These are phyloP conservation scores for Drosophila sordidula DNA, from an alignment of 2,888 invertebrate species.

Conservation along the genomic window DNA sequence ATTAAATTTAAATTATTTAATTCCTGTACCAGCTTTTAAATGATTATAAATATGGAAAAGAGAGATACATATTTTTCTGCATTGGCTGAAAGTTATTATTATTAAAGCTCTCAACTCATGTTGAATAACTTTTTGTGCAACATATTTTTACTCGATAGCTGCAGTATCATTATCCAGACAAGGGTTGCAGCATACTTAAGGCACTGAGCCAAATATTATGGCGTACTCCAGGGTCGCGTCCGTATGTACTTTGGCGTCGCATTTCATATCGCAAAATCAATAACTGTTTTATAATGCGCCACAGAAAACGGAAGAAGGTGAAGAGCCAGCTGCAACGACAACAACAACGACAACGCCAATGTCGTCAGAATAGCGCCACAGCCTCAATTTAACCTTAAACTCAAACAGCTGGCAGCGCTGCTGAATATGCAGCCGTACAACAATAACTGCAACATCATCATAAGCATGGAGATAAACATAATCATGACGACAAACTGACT, in stretches of 20 bases:
- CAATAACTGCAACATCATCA: constrained; percentile 44
- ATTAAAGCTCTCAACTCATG: neutral
- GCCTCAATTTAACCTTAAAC: constrained; percentile 41
- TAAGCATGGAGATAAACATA: constrained; percentile 47
- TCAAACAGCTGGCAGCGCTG: constrained; percentile 22
- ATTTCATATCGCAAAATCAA: constrained; percentile 57
- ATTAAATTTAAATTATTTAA: too few relatives aligned
- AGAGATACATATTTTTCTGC: neutral
- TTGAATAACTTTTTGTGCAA: neutral
- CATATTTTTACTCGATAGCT: neutral
- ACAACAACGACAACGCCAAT: constrained; percentile 20
- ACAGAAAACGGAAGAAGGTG: constrained; percentile 15
- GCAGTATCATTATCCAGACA: constrained; percentile 2
- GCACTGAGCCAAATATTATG: constrained; percentile 21
- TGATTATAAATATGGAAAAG: neutral
- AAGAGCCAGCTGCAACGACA: constrained; percentile 2
- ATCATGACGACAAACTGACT: constrained; percentile 64
- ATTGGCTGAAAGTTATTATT: neutral
- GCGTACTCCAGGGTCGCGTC: constrained; percentile 37
- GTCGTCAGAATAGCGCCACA: constrained; percentile 24
- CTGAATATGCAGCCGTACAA: constrained; percentile 15
- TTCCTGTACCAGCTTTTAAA: neutral
- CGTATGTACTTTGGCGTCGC: constrained; percentile 25
- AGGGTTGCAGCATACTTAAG: constrained; percentile 22
- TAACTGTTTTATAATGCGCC: constrained; percentile 53